These are phyloP conservation scores for Nycticorax nycticorax DNA, from an alignment of 2,113 vertebrate genomes.

Conservation along the genomic window DNA sequence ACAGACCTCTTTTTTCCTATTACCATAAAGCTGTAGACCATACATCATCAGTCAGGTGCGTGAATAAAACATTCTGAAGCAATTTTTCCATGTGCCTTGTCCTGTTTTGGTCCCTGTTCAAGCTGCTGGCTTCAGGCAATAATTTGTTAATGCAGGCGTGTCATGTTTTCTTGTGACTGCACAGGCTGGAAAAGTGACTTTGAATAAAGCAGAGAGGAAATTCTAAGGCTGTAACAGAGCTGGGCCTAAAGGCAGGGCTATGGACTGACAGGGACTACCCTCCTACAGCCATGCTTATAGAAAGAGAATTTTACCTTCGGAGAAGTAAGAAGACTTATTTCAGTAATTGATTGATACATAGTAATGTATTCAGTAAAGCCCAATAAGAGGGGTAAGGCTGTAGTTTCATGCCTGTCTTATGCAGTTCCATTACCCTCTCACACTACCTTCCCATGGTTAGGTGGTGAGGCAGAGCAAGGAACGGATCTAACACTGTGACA, in stretches of 20 bases:
- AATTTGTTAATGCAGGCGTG: not conserved
- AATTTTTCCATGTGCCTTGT: not conserved
- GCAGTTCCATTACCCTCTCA: not conserved
- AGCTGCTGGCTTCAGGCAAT: slow-evolving; percentile 14
- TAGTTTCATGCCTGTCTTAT: not conserved
- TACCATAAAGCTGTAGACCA: not conserved
- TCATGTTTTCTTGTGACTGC: not conserved
- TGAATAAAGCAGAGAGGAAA: not conserved
- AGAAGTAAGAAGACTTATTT: not conserved
- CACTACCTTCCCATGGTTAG: not conserved
- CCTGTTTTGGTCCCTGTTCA: not conserved
- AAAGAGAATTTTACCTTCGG: not conserved
- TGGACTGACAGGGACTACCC: not conserved
- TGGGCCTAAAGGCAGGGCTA: not conserved
- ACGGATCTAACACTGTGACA: not conserved
- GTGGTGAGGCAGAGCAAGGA: not conserved
- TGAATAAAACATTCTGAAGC: slow-evolving; percentile 28
- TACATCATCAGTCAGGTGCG: not conserved
- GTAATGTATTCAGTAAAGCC: not conserved
- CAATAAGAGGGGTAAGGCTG: not conserved
- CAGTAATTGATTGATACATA: not conserved
- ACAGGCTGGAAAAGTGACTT: not conserved
- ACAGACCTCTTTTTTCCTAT: not conserved
- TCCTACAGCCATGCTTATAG: not conserved
- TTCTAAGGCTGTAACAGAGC: not conserved